A percentile compares a stretch with the other conserved stretches of the same genome.
These are phyloP conservation scores for Scotopteryx bipunctaria DNA, from an alignment of 2,888 invertebrate genomes.

Conservation along the genomic window DNA sequence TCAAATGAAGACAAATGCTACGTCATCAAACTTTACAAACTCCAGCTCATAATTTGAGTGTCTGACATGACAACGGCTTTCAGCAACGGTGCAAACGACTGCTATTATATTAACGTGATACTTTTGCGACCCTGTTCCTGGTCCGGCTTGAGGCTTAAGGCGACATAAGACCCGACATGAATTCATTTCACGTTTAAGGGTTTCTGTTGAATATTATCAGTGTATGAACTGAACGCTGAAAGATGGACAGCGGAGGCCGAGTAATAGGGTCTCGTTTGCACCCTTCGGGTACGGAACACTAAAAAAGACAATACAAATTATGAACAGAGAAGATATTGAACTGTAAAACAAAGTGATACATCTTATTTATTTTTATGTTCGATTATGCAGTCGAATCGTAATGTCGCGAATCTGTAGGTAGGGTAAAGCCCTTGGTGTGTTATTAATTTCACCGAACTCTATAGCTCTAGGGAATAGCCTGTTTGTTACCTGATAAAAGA, in stretches of 20 bases:
- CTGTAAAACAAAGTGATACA: no score
- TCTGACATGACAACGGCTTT: conserved; percentile 10
- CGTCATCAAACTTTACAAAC: neutral
- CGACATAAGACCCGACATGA: neutral
- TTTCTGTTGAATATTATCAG: no score
- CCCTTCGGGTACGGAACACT: no score
- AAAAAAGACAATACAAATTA: no score
- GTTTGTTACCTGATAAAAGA: conserved; percentile 4
- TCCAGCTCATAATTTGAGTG: neutral
- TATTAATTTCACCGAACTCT: conserved; percentile 13
- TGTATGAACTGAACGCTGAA: no score
- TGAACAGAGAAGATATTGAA: no score
- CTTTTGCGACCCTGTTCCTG: neutral
- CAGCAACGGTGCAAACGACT: conserved; percentile 2
- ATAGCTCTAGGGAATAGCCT: neutral
- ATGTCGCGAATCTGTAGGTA: neutral
- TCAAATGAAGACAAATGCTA: neutral
- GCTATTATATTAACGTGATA: neutral
- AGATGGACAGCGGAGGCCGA: no score
- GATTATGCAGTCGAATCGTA: neutral
- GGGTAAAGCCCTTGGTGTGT: neutral
- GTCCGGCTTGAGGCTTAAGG: neutral
- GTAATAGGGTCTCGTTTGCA: no score
- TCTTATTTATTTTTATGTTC: no score
- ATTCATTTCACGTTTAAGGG: no score